Base-by-base conservation (phyloP, 2,797 vertebrate genomes). In the Trachurus trachurus region DNA sequence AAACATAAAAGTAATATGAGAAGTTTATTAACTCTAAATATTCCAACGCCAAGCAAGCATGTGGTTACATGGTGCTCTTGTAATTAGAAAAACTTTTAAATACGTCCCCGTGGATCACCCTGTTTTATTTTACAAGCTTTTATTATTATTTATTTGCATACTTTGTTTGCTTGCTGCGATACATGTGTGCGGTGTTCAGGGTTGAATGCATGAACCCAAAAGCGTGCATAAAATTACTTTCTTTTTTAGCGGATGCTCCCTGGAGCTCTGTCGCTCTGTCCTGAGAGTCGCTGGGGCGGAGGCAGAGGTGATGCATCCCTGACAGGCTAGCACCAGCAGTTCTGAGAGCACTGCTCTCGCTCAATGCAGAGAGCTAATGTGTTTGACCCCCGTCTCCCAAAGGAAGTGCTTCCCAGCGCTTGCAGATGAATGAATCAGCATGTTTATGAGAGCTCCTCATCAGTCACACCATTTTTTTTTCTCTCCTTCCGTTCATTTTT, bases 1-100 rank as follows among this genome's bases (percentile, higher is more conserved):
- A 93, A 94, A 94, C 88, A 93, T 90, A 88, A 93, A 93, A 93
- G 83, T 91, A 86, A 92, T 89, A 90, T 91, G 70, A 92, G 92
- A 93, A 92, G 86, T 93, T 92, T 92, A 93, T 92, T 91, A 93
- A 92, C 91, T 92, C 85, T 81, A 88, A 93, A 93, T 78, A 89
- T 88, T 76, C 67, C 69, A 73, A 70, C 70, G 68, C 70, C 61
- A 81, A 71, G 44, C 31, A n/a, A 75, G 86, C 80, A 74, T 78
- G 74, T 72, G 78, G 89, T 87, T 87, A 87, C 81, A 77, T 40
- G 59, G 57, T 11, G 50, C 61, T 84, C 9, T 21, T 61, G 9
- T 76, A 86, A 92, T 93, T 73, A 90, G 89, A 85, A 78, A 86
- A 73, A 82, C 34, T 49, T 76, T 39, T 19, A 47, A 49, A 45